A percentile compares a stretch with the other conserved stretches of the same genome.
Evolutionary conservation across 2,888 invertebrate genomes (phyloP).

Genomic region (Nebria brevicollis): DNA sequence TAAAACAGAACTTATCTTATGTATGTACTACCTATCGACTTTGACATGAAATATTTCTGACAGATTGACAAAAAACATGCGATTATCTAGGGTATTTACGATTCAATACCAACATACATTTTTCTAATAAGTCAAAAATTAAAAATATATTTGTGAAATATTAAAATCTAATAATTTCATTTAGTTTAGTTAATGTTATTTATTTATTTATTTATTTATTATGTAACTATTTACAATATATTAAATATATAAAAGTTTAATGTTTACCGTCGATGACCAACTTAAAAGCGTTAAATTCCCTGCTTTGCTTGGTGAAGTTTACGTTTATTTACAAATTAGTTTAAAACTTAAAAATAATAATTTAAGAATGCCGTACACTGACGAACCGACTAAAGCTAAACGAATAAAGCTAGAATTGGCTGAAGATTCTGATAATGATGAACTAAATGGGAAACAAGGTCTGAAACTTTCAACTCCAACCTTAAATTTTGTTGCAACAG

Average conservation of each 20-base stretch:
- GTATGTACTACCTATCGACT: too few species aligned
- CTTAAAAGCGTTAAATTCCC: background rate
- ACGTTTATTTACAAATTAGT: background rate
- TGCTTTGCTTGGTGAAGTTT: background rate
- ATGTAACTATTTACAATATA: too few species aligned
- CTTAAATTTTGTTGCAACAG: too few species aligned
- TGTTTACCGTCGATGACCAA: background rate
- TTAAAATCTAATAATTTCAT: too few species aligned
- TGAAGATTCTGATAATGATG: background rate
- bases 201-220: too few species aligned
- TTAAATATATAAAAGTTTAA: too few species aligned
- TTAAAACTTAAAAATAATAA: background rate
- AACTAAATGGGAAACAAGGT: constrained; percentile 15
- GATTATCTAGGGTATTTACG: constrained; percentile 11
- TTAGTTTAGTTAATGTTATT: too few species aligned
- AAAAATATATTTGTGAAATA: too few species aligned
- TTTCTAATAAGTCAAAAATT: too few species aligned
- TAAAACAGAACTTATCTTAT: constrained; percentile 17
- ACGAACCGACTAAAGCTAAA: constrained; percentile 12
- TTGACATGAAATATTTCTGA: constrained; percentile 32
- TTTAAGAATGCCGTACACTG: constrained; percentile 17
- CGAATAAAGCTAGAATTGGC: constrained; percentile 26
- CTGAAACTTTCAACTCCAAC: constrained; percentile 16
- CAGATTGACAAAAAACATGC: constrained; percentile 24
- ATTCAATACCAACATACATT: background rate